Evolutionary conservation across 2,888 invertebrate species (phyloP).

Genomic region (Drosophila nr. perissopoda): DNA sequence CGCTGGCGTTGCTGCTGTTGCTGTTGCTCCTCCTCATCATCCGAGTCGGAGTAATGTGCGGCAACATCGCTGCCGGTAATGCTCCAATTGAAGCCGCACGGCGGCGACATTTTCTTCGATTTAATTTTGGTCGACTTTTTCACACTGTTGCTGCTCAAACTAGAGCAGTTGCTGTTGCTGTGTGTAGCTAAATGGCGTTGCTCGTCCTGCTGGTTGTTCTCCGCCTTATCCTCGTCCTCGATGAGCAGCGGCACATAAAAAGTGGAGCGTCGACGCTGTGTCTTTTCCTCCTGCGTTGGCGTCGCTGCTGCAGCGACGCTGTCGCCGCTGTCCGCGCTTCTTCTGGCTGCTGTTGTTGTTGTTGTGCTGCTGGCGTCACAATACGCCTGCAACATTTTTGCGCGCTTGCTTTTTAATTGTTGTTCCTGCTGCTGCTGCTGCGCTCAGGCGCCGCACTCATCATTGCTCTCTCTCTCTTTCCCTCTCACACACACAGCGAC

Average conservation of each 20-base stretch:
- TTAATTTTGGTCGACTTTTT: conserved; percentile 58
- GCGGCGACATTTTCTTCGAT: conserved; percentile 77
- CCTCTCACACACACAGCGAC: conserved; percentile 5
- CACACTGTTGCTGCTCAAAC: conserved; percentile 57
- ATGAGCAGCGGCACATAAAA: conserved; percentile 89
- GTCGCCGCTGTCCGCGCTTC: conserved; percentile 55
- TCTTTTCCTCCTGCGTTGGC: conserved; percentile 85
- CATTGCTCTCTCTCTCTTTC: conserved; percentile 25
- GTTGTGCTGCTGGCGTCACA: conserved; percentile 58
- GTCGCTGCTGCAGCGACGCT: conserved; percentile 41
- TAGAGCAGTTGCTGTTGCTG: conserved; percentile 60
- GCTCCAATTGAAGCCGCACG: conserved; percentile 85
- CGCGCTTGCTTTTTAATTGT: conserved; percentile 58
- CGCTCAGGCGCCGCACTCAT: conserved; percentile 51
- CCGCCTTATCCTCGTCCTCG: conserved; percentile 73
- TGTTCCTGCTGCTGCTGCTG: conserved; percentile 54
- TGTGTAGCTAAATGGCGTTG: conserved; percentile 28
- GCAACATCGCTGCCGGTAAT: conserved; percentile 79
- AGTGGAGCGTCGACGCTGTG: conserved; percentile 88
- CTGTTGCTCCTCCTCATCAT: conserved; percentile 76
- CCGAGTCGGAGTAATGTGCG: conserved; percentile 77
- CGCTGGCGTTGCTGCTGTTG: conserved; percentile 64
- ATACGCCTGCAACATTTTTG: conserved; percentile 76
- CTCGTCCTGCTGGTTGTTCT: conserved; percentile 13
- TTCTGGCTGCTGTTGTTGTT: conserved; percentile 45